Evolutionary conservation across 1,140 invertebrate genomes (phyloP).

Genomic region (Apocrypta bakeri): DNA sequence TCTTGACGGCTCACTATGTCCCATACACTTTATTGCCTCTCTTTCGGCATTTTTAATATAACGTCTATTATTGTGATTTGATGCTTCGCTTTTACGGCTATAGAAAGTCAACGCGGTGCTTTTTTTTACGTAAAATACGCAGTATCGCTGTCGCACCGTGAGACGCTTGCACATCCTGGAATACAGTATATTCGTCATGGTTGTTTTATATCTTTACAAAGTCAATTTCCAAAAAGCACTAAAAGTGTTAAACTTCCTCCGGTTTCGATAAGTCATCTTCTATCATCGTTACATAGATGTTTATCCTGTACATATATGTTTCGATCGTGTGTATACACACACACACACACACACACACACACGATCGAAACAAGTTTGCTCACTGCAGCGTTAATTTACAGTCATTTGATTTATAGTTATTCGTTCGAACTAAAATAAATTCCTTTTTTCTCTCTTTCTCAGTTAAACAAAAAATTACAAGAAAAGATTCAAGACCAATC

Average conservation of each 20-base stretch:
- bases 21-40: background rate
- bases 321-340: too few relatives aligned
- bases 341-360: too few relatives aligned
- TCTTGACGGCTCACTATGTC: background rate
- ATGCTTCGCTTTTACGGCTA: background rate
- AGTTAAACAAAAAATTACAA: background rate
- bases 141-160: too few relatives aligned
- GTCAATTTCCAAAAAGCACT: background rate
- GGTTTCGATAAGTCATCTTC: background rate
- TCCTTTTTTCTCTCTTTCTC: background rate
- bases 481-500: background rate
- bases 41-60: background rate
- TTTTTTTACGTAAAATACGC: background rate
- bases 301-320: too few relatives aligned
- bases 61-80: background rate
- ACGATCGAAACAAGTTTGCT: background rate
- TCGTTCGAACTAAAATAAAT: background rate
- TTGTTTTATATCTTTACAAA: background rate
- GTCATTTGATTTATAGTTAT: background rate
- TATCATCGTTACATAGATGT: background rate
- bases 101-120: background rate
- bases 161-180: background rate
- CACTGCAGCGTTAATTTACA: background rate
- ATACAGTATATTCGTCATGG: background rate
- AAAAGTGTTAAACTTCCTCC: background rate